Conservation (phyloP, 1,140 invertebrate species). For the Penaeus japonicus region DNA sequence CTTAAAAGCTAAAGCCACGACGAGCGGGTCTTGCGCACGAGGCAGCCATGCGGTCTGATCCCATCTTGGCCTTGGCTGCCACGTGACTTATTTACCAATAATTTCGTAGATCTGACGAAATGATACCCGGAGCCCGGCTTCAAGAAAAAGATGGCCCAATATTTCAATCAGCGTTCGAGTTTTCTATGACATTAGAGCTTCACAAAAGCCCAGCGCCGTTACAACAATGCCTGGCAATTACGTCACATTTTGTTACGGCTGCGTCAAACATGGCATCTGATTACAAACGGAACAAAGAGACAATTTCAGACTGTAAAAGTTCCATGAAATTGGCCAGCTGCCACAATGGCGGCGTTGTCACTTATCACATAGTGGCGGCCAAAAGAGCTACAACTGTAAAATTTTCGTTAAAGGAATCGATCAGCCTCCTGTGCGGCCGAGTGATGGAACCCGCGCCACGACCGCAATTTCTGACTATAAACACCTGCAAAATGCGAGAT, state of each 20-base stretch:
- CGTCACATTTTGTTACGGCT: background rate
- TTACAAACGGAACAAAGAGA: slow-evolving; percentile 46
- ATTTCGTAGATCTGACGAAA: no score
- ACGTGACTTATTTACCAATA: no score
- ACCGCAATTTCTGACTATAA: slow-evolving; percentile 15
- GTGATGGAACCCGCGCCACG: slow-evolving; percentile 25
- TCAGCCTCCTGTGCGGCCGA: slow-evolving; percentile 1
- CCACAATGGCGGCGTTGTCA: slow-evolving; percentile 31
- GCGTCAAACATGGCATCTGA: slow-evolving; percentile 39
- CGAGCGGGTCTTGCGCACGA: no score
- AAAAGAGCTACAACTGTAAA: background rate
- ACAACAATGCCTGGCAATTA: slow-evolving; percentile 3
- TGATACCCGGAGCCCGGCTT: no score
- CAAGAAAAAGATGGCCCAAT: no score
- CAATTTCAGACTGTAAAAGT: slow-evolving; percentile 45
- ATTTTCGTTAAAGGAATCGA: slow-evolving; percentile 35
- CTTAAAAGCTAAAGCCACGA: no score
- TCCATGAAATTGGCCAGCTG: slow-evolving; percentile 36
- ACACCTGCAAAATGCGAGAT: no score
- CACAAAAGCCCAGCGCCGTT: background rate
- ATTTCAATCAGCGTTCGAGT: no score
- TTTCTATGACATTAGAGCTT: background rate
- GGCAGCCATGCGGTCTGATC: no score
- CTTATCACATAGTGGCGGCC: background rate
- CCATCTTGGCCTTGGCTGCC: no score